Conservation (phyloP, 2,888 invertebrate genomes). For the Agrochola litura region DNA sequence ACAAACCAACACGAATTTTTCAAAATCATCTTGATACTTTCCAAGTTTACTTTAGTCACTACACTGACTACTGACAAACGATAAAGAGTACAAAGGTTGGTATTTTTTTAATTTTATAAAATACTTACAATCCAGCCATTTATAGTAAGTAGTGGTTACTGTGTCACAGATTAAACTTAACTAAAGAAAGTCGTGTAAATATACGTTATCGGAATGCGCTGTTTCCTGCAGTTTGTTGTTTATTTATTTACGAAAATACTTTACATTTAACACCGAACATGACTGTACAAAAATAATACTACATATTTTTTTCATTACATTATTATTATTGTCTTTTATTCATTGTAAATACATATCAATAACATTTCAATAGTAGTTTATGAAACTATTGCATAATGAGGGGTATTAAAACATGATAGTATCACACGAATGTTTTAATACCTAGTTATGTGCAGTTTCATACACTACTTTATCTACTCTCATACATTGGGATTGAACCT, state of each 20-base stretch:
- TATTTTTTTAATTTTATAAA: neutral
- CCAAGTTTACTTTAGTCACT: neutral
- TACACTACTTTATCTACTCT: too few species aligned
- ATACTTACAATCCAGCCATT: slow-evolving; percentile 56
- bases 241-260: slow-evolving; percentile 35
- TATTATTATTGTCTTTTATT: neutral
- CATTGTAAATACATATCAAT: neutral
- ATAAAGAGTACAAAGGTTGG: neutral
- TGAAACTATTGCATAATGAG: too few species aligned
- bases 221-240: slow-evolving; percentile 32
- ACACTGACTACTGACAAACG: neutral
- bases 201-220: slow-evolving; percentile 20
- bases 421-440: too few species aligned
- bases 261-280: neutral
- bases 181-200: slow-evolving; percentile 27
- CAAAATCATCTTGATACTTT: neutral
- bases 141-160: slow-evolving; percentile 3
- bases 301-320: slow-evolving; percentile 6
- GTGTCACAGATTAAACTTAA: slow-evolving; percentile 10
- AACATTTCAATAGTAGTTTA: too few species aligned
- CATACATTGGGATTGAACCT: too few species aligned
- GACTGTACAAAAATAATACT: neutral
- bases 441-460: too few species aligned
- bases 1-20: neutral
- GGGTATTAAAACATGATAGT: too few species aligned